Evolutionary conservation across 1,140 invertebrate genomes (phyloP), one percentile per base, ranked within the genome.

Genomic region (Cyclina sinensis): DNA sequence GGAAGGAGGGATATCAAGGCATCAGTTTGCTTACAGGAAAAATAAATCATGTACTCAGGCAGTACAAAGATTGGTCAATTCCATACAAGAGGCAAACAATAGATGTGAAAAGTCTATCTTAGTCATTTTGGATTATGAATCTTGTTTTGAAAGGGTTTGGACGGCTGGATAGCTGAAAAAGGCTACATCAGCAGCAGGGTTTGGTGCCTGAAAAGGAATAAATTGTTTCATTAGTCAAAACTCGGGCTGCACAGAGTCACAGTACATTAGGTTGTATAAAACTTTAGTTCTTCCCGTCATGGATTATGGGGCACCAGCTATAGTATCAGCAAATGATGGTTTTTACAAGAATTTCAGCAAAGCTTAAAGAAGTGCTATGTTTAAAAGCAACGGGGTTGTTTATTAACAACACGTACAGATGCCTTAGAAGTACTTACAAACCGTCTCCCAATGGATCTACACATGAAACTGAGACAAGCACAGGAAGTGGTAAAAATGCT

Each of bases 111-210:
- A 1, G 4, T 39, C 73, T 11, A 37, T n/a, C 18, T 9, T 76
- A n/a, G 73, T 76, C 14, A n/a, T 46, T 9, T 9, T 76, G 35
- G 73, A 76, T 24, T 76, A 18, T 76, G 35, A 76, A 37, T 43
- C 73, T n/a, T 76, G 73, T 43, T 37, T 76, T 76, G 73, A 76
- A 76, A 76, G 32, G 24, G 37, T 76, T 46, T 46, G 73, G 35
- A 39, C 35, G 21, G 32, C 32, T 7, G 73, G 73, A 14, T 37
- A 43, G 24, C 24, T 76, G 9, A 39, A 18, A 1, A 76, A 76
- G 39, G 73, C 73, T 1, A 12, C 32, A 39, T 35, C 43, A 43
- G 4, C 43, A 43, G 43, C 43, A 7, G 43, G 43, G 14, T 43
- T 76, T 43, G 43, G 39, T 4, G 73, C 73, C 11, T 43, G 39